phyloP scores from a whole-genome alignment of 2,797 vertebrate species.

The Jordanella pulchra region DNA sequence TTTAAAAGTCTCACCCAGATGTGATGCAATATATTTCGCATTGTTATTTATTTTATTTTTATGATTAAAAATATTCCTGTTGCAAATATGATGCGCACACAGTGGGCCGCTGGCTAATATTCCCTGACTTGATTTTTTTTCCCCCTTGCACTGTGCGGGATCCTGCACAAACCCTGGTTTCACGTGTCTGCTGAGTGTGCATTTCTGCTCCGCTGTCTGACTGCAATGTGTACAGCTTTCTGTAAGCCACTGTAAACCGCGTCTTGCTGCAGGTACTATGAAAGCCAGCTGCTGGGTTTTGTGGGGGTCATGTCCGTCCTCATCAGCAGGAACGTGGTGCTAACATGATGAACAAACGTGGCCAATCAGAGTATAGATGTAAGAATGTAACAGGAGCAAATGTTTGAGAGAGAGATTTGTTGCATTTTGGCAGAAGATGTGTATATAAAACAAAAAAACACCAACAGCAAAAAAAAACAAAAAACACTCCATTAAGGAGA shows the following conservation, averaged over 20 bases:
- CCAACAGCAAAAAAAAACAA: not conserved
- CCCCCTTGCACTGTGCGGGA: conserved; percentile 2
- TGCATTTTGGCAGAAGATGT: conserved; percentile 9
- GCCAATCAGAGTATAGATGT: conserved; percentile 10
- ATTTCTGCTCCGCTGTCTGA: conserved; percentile 26
- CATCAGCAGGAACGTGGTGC: conserved; percentile 39
- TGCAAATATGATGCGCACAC: conserved; percentile 28
- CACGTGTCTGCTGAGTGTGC: conserved; percentile 28
- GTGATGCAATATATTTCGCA: conserved; percentile 50
- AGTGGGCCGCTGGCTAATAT: conserved; percentile 10
- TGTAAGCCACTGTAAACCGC: conserved; percentile 35
- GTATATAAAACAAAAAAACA: not conserved
- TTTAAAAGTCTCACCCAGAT: conserved; percentile 46
- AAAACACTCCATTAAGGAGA: not conserved
- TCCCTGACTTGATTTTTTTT: not conserved
- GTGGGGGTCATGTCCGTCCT: conserved; percentile 13
- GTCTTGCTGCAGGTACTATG: conserved; percentile 20
- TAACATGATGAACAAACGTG: conserved; percentile 23
- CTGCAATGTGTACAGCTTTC: conserved; percentile 28
- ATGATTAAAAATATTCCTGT: conserved; percentile 56
- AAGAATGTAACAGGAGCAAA: conserved; percentile 17
- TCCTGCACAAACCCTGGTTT: conserved; percentile 17
- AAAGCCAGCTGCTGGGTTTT: conserved; percentile 15
- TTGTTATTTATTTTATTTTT: conserved; percentile 83
- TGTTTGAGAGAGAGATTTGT: conserved; percentile 13